Evolutionary conservation across 2,888 invertebrate species (phyloP).

Genomic region (Mimumesa dahlbomi): DNA sequence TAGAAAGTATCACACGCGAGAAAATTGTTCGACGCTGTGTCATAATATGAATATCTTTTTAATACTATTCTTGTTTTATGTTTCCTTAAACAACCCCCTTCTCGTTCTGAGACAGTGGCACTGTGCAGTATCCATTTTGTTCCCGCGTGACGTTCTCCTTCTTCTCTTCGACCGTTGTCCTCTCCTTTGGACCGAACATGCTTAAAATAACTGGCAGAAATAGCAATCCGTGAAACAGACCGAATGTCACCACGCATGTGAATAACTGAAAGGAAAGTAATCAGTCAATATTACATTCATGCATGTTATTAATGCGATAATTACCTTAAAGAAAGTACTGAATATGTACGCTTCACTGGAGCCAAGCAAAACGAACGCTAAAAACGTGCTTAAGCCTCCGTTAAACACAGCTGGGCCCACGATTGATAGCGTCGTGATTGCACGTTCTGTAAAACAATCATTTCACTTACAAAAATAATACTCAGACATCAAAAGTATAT

Average conservation of each 20-base stretch:
- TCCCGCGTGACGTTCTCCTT: conserved; percentile 45
- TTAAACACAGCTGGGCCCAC: conserved; percentile 82
- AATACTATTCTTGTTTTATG: not conserved
- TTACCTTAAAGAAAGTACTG: conserved; percentile 82
- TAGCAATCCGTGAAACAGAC: conserved; percentile 81
- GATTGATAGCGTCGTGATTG: conserved; percentile 77
- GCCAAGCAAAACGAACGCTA: conserved; percentile 81
- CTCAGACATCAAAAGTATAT: too few relatives aligned
- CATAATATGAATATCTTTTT: conserved; percentile 2
- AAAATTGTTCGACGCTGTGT: too few relatives aligned
- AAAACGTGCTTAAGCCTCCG: conserved; percentile 82
- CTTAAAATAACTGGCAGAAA: conserved; percentile 81
- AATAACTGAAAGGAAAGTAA: conserved; percentile 81
- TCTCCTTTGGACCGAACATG: conserved; percentile 78
- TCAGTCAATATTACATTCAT: too few relatives aligned
- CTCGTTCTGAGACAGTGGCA: conserved; percentile 47
- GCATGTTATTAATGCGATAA: too few relatives aligned
- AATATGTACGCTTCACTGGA: conserved; percentile 81
- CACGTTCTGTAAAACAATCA: conserved; percentile 68
- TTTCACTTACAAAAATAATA: not conserved
- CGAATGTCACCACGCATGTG: conserved; percentile 81
- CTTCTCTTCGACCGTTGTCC: conserved; percentile 7
- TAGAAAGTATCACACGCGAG: conserved; percentile 1
- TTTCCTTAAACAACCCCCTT: conserved; percentile 43
- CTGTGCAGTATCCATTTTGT: conserved; percentile 61